These are phyloP conservation scores for Macropodus opercularis DNA, from an alignment of 2,797 vertebrate species.

Conservation along the genomic window DNA sequence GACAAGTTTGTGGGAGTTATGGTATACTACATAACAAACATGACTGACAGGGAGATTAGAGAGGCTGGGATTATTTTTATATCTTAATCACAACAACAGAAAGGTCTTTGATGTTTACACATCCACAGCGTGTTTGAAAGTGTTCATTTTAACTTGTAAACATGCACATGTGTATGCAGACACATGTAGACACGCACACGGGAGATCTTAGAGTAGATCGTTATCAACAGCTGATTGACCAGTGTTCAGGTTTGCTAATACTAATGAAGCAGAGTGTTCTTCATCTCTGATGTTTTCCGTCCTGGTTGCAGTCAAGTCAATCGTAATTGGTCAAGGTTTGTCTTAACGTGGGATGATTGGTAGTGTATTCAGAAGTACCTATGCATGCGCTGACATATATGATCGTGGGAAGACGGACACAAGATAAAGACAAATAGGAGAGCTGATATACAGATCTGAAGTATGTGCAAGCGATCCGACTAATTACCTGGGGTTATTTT, in stretches of 20 bases:
- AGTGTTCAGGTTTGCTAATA: conserved; percentile 52
- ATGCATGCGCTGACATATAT: background rate
- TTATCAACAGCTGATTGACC: conserved; percentile 58
- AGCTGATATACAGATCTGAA: conserved; percentile 7
- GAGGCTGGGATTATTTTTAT: conserved; percentile 31
- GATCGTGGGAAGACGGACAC: conserved; percentile 3
- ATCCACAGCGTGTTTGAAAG: conserved; percentile 23
- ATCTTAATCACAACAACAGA: conserved; percentile 25
- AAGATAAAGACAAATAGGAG: background rate
- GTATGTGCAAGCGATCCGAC: conserved; percentile 20
- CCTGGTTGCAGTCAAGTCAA: conserved; percentile 62
- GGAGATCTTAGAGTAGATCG: conserved; percentile 39
- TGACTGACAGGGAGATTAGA: conserved; percentile 44
- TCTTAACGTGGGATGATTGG: conserved; percentile 44
- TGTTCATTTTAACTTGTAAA: conserved; percentile 29
- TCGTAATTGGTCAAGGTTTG: conserved; percentile 61
- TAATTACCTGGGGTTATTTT: conserved; percentile 38
- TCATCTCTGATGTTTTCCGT: conserved; percentile 71
- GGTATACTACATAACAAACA: conserved; percentile 10
- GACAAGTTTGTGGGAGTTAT: conserved; percentile 62
- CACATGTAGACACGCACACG: conserved; percentile 28
- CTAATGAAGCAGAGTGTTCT: conserved; percentile 68
- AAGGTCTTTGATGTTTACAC: conserved; percentile 40
- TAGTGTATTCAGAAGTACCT: conserved; percentile 25
- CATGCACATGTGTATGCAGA: conserved; percentile 5